A percentile compares a stretch with the other conserved stretches of the same genome.
Evolutionary conservation across 2,888 invertebrate species (phyloP).

Genomic region (Acanthosepion esculentum): DNA sequence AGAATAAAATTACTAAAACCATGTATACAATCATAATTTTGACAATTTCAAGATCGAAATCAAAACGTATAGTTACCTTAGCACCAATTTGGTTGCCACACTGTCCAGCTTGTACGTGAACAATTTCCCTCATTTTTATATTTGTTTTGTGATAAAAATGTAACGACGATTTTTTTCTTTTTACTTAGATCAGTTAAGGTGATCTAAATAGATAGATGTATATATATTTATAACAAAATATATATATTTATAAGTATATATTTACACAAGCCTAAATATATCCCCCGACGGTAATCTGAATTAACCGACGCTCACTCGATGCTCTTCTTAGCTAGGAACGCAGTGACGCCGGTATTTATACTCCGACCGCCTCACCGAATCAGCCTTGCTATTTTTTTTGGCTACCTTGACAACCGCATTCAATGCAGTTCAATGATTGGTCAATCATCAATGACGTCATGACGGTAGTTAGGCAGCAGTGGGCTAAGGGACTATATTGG

Average conservation of each 20-base stretch:
- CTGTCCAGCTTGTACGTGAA: conserved; percentile 67
- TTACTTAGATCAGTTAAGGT: conserved; percentile 14
- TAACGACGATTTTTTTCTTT: background rate
- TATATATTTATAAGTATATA: too few species aligned
- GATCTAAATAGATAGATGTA: background rate
- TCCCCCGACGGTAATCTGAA: background rate
- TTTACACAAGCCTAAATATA: conserved; percentile 16
- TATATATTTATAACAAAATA: too few species aligned
- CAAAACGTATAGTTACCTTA: conserved; percentile 57
- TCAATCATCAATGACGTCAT: background rate
- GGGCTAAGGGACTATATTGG: background rate
- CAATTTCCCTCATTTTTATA: conserved; percentile 64
- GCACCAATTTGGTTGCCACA: conserved; percentile 68
- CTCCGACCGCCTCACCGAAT: background rate
- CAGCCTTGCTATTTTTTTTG: background rate
- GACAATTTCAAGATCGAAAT: too few species aligned
- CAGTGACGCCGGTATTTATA: background rate
- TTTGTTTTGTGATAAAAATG: background rate
- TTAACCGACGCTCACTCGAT: background rate
- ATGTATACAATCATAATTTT: too few species aligned
- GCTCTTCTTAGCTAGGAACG: too few species aligned
- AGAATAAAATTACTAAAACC: too few species aligned
- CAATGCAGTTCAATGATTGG: background rate
- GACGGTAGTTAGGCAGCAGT: background rate
- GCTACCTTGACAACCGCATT: background rate